phyloP scores from a whole-genome alignment of 2,797 vertebrate species.

The Heteromormyrus szaboi region DNA sequence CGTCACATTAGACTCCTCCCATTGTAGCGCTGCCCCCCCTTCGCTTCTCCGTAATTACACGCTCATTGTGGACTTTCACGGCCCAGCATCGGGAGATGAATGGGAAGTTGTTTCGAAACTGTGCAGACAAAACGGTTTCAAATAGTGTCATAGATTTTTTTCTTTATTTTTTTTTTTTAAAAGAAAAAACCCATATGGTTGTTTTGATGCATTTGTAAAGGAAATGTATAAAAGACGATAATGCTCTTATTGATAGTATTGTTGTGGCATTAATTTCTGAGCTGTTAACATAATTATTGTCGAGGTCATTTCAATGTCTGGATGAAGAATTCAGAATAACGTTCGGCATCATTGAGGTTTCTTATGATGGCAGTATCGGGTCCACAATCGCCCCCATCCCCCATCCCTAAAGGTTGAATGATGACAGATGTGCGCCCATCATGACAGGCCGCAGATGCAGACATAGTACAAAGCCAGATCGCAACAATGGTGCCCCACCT shows the following conservation, averaged over 20 bases:
- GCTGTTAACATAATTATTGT: neutral
- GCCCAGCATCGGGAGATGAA: constrained; percentile 17
- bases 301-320: neutral
- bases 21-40: constrained; percentile 27
- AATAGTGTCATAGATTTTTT: neutral
- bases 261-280: neutral
- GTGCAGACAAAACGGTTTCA: constrained; percentile 35
- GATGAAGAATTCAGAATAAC: neutral
- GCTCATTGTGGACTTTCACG: constrained; percentile 47
- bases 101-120: constrained; percentile 17
- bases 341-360: neutral
- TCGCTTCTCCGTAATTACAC: constrained; percentile 47
- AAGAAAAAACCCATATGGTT: neutral
- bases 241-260: neutral
- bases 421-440: constrained; percentile 20
- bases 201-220: neutral
- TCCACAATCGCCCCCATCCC: neutral
- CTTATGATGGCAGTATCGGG: neutral
- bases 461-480: neutral
- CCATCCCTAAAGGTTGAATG: constrained; percentile 37
- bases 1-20: constrained; percentile 57
- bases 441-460: neutral
- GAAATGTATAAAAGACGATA: neutral
- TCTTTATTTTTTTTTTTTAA: neutral
- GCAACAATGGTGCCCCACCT: neutral